phyloP scores from a whole-genome alignment of 2,797 vertebrate genomes.

The Myotis findleyi region DNA sequence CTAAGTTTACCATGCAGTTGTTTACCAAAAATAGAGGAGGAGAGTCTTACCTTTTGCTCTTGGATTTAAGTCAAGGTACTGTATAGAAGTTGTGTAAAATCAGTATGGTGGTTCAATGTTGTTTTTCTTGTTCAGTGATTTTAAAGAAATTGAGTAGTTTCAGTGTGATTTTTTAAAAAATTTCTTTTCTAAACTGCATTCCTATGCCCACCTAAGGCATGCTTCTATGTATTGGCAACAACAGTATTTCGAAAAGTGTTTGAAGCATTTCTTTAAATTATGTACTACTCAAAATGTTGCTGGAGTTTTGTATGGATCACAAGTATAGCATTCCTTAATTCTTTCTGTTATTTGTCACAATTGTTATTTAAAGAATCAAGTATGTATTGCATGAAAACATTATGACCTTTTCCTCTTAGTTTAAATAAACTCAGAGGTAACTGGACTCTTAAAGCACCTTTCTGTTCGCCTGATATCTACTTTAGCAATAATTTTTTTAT shows the following conservation, averaged over 20 bases:
- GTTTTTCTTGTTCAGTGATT: slow-evolving; percentile 88
- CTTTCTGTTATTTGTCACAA: slow-evolving; percentile 80
- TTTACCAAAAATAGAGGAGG: slow-evolving; percentile 92
- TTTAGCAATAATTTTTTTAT: slow-evolving; percentile 84
- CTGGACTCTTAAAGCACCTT: slow-evolving; percentile 80
- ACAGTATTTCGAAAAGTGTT: slow-evolving; percentile 89
- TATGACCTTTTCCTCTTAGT: slow-evolving; percentile 81
- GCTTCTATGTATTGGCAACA: slow-evolving; percentile 88
- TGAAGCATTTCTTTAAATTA: slow-evolving; percentile 83
- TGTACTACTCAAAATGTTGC: slow-evolving; percentile 83
- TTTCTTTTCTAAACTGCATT: slow-evolving; percentile 91
- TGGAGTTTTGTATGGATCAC: slow-evolving; percentile 85
- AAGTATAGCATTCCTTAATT: slow-evolving; percentile 81
- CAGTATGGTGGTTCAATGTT: slow-evolving; percentile 85
- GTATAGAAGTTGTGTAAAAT: slow-evolving; percentile 87
- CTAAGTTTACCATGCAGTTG: slow-evolving; percentile 91
- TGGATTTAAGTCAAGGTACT: slow-evolving; percentile 92
- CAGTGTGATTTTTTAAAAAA: slow-evolving; percentile 85
- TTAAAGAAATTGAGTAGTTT: slow-evolving; percentile 86
- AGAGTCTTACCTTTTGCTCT: slow-evolving; percentile 86
- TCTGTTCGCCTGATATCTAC: slow-evolving; percentile 82
- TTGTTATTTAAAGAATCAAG: slow-evolving; percentile 86
- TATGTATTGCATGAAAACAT: slow-evolving; percentile 86
- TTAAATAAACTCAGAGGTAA: slow-evolving; percentile 86
- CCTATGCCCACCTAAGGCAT: slow-evolving; percentile 89